phyloP scores from a whole-genome alignment of 92 coral and sea anemone genomes.

The Paragorgia papillata region DNA sequence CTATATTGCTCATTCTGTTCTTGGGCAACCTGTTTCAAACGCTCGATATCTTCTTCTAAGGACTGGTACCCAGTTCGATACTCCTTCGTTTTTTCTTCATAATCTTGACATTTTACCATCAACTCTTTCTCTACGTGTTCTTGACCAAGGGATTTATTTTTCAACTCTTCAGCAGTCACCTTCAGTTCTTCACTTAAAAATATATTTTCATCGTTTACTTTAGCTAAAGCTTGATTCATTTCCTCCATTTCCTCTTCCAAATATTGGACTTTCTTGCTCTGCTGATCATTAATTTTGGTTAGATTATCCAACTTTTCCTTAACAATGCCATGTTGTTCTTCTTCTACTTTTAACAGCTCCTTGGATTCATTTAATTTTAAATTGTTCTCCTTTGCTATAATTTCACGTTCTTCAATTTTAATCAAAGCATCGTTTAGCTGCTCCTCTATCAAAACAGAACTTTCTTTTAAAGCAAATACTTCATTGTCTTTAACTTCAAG shows the following conservation, averaged over 20 bases:
- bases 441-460: slow-evolving; percentile 6
- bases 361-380: not conserved
- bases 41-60: slow-evolving; percentile 3
- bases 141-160: not conserved
- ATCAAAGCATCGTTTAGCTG: not conserved
- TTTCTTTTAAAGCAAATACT: slow-evolving; percentile 29
- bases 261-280: not conserved
- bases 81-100: slow-evolving; percentile 5
- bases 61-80: slow-evolving; percentile 2
- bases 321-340: not conserved
- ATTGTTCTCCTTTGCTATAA: not conserved
- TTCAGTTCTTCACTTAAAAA: slow-evolving; percentile 32
- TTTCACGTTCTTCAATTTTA: not conserved
- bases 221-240: not conserved
- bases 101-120: not conserved
- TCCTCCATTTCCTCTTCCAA: slow-evolving; percentile 15
- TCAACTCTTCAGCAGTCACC: slow-evolving; percentile 38
- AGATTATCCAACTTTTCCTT: slow-evolving; percentile 1
- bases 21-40: not conserved
- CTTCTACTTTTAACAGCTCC: slow-evolving; percentile 20
- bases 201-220: slow-evolving; percentile 12
- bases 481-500: slow-evolving; percentile 35
- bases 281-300: not conserved
- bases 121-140: slow-evolving; percentile 10
- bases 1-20: not conserved